Evolutionary conservation across 92 coral and sea anemone genomes (phyloP), one percentile per base, ranked within the genome.

Genomic region (Parazoanthus swiftii): DNA sequence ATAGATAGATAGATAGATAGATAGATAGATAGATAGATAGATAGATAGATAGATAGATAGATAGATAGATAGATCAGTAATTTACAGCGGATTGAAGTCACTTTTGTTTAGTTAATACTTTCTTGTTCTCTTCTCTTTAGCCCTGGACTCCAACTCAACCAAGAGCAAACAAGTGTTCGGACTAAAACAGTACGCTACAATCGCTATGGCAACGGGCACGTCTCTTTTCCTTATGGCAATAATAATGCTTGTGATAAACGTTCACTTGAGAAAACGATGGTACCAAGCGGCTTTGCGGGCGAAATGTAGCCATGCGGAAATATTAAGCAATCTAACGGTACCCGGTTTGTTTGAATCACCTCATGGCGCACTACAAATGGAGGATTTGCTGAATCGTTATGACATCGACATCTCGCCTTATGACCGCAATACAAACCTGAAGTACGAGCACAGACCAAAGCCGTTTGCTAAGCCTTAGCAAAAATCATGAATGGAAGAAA

Each of bases 201-300:
- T 89, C 43, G 84, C 88, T 81, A 74, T 83, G 88, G 91, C 77
- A 89, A 82, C 80, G 72, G 85, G 82, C 14, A 83, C 54, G 36
- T 7, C 82, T 26, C 43, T 54, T 38, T 83, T 89, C 79, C 33
- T 89, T 10, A 2, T 18, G 8, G 73, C 88, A 65, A 13, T 83
- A 15, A 16, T 89, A 56, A 11, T 74, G 77, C 72, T 89, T 2
- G 38, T 11, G 48, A 78, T 76, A 37, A 74, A 73, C 83, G 33
- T 82, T 26, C 73, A 81, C 76, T 66, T 68, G 88, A 29, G 81
- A 37, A 83, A 33, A 70, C 42, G 68, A 26, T 82, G 88, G 91
- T 79, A 74, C 44, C 67, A 72, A 65, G 77, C 87, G 26, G 81
- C 91, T 9, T 0, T 82, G 59, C 51, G 35, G 21, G 44, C 0